Base-by-base conservation (phyloP, 2,888 invertebrate species). In the Stegana nigrithorax region DNA sequence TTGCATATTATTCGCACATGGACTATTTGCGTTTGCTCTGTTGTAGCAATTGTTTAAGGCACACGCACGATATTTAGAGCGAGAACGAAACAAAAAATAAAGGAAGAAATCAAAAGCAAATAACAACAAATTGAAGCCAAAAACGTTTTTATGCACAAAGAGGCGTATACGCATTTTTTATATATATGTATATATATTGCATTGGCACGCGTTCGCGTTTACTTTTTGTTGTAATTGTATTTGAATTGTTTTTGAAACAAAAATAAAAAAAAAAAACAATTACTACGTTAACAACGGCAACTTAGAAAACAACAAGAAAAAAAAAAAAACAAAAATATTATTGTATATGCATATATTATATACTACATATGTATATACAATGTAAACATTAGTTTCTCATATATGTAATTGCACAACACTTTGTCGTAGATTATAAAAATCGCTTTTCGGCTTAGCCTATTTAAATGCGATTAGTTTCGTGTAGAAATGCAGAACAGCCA, bases 101-200 rank as follows among this genome's bases (percentile, higher is more conserved):
- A n/a, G n/a, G n/a, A 36, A 36, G n/a, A 36, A 36, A 36, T 5
- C 10, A 44, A 14, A 44, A 14, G 17, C 17, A 14, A 14, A 44
- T 14, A 51, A 14, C n/a, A n/a, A n/a, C n/a, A 51, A 4, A 51
- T 27, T 4, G 2, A 39, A 4, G 2, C 5, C 2, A 39, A 39
- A 39, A 14, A 27, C n/a, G 14, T 7, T 6, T 26, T 27, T 51
- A 51, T 39, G 21, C 53, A 53, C 53, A 12, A 32, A 6, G 53
- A 53, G 36, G 53, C 53, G 53, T 53, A 53, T 53, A 53, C 53
- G 53, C 53, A 53, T 29, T 27, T 25, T 60, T 51, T 60, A 12
- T 39, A 10, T 29, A 1, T 50, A 19, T 44, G 14, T 10, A 5
- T 10, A 14, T 39, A 14, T 39, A 10, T 10, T 14, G 17, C 4